Conservation (phyloP, 2,113 vertebrate genomes). For the Scalopus aquaticus region DNA sequence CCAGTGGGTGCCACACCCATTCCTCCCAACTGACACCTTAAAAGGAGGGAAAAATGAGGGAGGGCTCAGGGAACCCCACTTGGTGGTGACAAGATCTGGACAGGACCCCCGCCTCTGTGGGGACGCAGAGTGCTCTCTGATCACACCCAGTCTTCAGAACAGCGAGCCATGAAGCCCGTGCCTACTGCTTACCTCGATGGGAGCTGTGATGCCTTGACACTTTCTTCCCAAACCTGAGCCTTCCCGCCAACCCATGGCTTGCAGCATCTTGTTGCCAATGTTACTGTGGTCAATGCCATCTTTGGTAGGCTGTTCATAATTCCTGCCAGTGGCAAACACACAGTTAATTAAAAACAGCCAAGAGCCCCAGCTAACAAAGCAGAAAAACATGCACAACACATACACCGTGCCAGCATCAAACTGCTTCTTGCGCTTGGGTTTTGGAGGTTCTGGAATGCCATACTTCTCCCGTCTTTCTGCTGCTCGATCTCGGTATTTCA, state of each 20-base stretch:
- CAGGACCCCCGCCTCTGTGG: neutral
- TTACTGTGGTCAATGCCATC: slow-evolving; percentile 98
- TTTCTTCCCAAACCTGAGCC: slow-evolving; percentile 97
- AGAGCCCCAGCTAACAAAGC: fast-evolving
- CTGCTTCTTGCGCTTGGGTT: slow-evolving; percentile 97
- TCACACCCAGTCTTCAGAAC: neutral
- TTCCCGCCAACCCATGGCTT: slow-evolving; percentile 99
- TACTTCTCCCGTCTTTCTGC: slow-evolving; percentile 98
- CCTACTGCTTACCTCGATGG: slow-evolving; percentile 91
- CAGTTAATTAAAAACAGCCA: slow-evolving; percentile 56
- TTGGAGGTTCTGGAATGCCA: slow-evolving; percentile 97
- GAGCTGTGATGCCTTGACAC: slow-evolving; percentile 97
- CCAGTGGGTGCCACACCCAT: neutral
- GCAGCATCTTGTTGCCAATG: slow-evolving; percentile 99
- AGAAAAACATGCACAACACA: slow-evolving; percentile 71
- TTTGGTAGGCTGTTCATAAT: slow-evolving; percentile 98
- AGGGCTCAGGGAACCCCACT: neutral
- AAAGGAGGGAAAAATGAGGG: neutral
- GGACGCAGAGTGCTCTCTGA: neutral
- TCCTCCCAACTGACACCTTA: neutral
- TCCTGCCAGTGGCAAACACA: slow-evolving; percentile 86
- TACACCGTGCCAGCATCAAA: slow-evolving; percentile 93
- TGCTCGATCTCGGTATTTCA: slow-evolving; percentile 98
- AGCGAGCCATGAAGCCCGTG: neutral
- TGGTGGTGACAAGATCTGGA: neutral